Conservation (phyloP, 2,888 invertebrate species). For the Leptinotarsa tumamoca region DNA sequence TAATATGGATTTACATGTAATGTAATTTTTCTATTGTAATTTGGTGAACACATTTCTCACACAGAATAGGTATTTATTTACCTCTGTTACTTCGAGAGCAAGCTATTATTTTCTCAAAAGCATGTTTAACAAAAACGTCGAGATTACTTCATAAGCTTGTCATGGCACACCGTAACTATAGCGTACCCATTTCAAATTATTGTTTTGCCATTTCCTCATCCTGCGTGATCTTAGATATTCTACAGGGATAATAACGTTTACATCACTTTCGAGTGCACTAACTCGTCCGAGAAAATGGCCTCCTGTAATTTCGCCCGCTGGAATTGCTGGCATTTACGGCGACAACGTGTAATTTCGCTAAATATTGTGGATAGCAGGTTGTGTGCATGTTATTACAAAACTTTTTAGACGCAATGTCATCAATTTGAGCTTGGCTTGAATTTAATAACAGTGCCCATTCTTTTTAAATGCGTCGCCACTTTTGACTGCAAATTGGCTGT, state of each 20-base stretch:
- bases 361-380: conserved; percentile 30
- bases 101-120: background rate
- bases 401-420: conserved; percentile 31
- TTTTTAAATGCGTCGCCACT: conserved; percentile 34
- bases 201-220: conserved; percentile 25
- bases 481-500: conserved; percentile 20
- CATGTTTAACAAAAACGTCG: background rate
- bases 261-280: conserved; percentile 29
- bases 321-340: conserved; percentile 27
- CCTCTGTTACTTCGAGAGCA: background rate
- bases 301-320: conserved; percentile 22
- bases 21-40: no score
- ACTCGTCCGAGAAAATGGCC: conserved; percentile 21
- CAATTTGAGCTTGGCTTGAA: conserved; percentile 36
- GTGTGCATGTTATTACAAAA: conserved; percentile 29
- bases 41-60: no score
- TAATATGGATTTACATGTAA: no score
- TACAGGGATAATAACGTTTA: conserved; percentile 34
- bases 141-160: conserved; percentile 8
- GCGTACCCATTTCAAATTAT: conserved; percentile 6
- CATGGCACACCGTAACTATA: background rate
- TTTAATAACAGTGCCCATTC: conserved; percentile 38
- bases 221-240: conserved; percentile 29
- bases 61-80: no score
- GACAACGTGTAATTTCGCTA: conserved; percentile 36